A percentile compares a stretch with the other conserved stretches of the same genome.
Conservation (phyloP, 2,888 invertebrate species). For the Cinara cedri region DNA sequence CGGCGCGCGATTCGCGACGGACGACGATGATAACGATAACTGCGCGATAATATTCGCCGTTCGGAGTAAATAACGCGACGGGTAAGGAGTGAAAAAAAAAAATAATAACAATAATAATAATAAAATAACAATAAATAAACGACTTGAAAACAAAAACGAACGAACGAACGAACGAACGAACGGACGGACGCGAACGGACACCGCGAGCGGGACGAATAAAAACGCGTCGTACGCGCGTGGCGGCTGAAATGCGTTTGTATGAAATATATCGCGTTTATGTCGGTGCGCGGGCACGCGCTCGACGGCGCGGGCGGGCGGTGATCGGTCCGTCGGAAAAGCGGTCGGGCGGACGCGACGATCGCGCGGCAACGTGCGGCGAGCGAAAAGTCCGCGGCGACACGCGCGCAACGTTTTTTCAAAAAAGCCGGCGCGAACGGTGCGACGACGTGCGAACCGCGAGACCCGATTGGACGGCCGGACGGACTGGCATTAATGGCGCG, state of each 20-base stretch:
- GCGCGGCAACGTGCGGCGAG: slow-evolving; percentile 13
- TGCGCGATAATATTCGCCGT: too few species aligned
- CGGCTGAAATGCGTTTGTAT: background rate
- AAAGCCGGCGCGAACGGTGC: slow-evolving; percentile 45
- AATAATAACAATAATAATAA: background rate
- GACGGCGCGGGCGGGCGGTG: background rate
- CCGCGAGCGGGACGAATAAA: background rate
- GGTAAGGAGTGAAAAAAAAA: too few species aligned
- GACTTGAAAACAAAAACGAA: too few species aligned
- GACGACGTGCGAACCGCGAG: slow-evolving; percentile 2
- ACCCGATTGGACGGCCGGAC: slow-evolving; percentile 55
- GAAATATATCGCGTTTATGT: too few species aligned
- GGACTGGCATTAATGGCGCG: slow-evolving; percentile 55
- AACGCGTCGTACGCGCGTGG: background rate
- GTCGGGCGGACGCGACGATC: background rate
- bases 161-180: too few species aligned
- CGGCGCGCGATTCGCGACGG: too few species aligned
- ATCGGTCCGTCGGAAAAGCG: slow-evolving; percentile 8
- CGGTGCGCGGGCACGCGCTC: background rate
- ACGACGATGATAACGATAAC: too few species aligned
- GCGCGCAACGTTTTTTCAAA: slow-evolving; percentile 34
- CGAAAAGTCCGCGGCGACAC: slow-evolving; percentile 17
- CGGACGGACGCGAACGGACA: too few species aligned
- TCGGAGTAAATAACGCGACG: too few species aligned
- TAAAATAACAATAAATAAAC: background rate